Conservation (phyloP, 2,797 vertebrate species). For the Enteromius treurensis region DNA sequence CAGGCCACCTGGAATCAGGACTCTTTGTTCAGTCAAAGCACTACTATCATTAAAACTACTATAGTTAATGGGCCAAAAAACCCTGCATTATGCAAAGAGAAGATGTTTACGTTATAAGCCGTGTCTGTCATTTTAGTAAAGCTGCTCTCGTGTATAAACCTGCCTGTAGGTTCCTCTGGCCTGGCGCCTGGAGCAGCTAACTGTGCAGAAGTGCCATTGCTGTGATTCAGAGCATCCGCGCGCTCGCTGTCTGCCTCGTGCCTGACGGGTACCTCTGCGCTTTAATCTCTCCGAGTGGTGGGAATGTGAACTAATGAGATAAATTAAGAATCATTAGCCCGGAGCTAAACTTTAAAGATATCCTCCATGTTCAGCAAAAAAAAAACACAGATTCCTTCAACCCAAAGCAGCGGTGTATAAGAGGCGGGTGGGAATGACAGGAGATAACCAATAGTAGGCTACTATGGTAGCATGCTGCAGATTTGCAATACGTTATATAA, state of each 20-base stretch:
- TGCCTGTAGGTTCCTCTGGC: slow-evolving; percentile 55
- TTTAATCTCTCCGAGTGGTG: slow-evolving; percentile 70
- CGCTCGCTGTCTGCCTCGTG: slow-evolving; percentile 32
- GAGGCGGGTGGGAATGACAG: slow-evolving; percentile 4
- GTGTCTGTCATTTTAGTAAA: slow-evolving; percentile 49
- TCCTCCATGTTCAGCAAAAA: slow-evolving; percentile 38
- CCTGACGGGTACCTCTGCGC: slow-evolving; percentile 51
- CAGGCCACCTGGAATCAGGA: slow-evolving; percentile 24
- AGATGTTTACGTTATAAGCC: slow-evolving; percentile 32
- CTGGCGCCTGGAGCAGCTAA: slow-evolving; percentile 38
- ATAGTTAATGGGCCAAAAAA: not conserved
- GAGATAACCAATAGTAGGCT: not conserved
- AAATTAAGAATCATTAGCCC: slow-evolving; percentile 70
- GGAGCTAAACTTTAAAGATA: slow-evolving; percentile 64
- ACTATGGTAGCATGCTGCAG: not conserved
- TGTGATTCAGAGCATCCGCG: slow-evolving; percentile 22
- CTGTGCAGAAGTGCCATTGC: slow-evolving; percentile 32
- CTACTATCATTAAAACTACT: not conserved
- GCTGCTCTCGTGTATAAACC: slow-evolving; percentile 48
- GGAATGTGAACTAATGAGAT: slow-evolving; percentile 76
- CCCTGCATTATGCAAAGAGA: not conserved
- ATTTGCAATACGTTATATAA: not conserved
- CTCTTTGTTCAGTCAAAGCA: slow-evolving; percentile 15
- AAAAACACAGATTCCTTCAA: slow-evolving; percentile 35
- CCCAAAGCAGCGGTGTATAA: slow-evolving; percentile 38